phyloP scores from a whole-genome alignment of 2,113 vertebrate genomes.

The Gasterosteus aculeatus region DNA sequence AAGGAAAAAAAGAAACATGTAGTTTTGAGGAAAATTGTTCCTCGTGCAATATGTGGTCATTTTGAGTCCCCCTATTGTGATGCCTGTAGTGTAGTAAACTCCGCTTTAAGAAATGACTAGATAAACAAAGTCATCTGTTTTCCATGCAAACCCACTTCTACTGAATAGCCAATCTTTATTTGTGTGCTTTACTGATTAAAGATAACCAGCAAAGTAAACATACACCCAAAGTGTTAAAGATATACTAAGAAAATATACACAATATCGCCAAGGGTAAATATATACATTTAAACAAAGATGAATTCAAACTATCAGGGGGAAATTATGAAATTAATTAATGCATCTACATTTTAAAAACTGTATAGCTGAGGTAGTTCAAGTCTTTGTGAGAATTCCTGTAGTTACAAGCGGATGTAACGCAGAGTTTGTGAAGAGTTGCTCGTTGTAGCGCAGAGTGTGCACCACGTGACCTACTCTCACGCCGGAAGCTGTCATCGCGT shows the following conservation, averaged over 20 bases:
- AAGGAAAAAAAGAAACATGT: too few species aligned
- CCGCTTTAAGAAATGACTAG: not conserved
- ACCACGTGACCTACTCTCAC: slow-evolving; percentile 23
- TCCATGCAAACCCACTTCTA: not conserved
- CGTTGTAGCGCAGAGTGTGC: slow-evolving; percentile 8
- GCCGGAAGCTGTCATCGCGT: slow-evolving; percentile 28
- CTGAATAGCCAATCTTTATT: not conserved
- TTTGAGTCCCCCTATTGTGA: not conserved
- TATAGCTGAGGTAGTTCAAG: not conserved
- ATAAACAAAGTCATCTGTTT: not conserved
- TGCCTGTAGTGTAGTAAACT: not conserved
- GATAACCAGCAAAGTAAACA: not conserved
- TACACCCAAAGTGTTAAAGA: not conserved
- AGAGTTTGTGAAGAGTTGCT: not conserved
- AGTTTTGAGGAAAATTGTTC: not conserved
- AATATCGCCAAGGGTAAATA: not conserved
- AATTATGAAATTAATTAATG: not conserved
- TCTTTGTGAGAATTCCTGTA: not conserved
- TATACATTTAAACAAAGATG: not conserved
- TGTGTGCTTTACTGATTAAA: not conserved
- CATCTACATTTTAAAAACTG: not conserved
- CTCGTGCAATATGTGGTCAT: not conserved
- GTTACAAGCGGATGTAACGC: not conserved
- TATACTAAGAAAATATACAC: not conserved
- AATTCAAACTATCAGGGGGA: not conserved